Percentiles rank a stretch among this genome's conserved stretches.
Conservation (phyloP, 1,140 invertebrate genomes). For the Anthonomus grandis region DNA sequence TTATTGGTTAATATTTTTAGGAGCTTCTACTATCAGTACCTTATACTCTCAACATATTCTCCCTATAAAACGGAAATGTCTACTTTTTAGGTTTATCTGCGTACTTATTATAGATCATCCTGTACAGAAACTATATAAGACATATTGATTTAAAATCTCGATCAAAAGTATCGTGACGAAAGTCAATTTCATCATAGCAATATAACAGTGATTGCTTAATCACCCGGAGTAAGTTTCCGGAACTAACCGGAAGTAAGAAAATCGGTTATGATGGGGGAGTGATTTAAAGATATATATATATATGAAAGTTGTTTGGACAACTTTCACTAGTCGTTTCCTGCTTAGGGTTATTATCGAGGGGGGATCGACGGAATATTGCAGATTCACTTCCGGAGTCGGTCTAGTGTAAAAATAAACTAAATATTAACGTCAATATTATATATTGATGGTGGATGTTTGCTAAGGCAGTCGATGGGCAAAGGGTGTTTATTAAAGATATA, state of each 20-base stretch:
- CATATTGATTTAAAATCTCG: no score
- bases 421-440: slow-evolving; percentile 7
- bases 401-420: slow-evolving; percentile 7
- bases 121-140: no score
- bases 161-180: slow-evolving; percentile 37
- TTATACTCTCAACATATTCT: no score
- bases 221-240: slow-evolving; percentile 34
- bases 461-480: no score
- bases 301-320: slow-evolving; percentile 29
- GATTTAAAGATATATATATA: slow-evolving; percentile 25
- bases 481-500: no score
- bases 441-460: no score
- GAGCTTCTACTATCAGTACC: no score
- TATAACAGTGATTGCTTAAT: slow-evolving; percentile 40
- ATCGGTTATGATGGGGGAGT: slow-evolving; percentile 35
- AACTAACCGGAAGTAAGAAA: slow-evolving; percentile 33
- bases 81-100: no score
- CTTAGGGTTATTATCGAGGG: slow-evolving; percentile 10
- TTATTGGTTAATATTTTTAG: no score
- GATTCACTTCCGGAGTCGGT: slow-evolving; percentile 15
- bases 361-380: slow-evolving; percentile 12
- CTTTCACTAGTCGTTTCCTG: slow-evolving; percentile 23
- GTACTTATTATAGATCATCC: no score
- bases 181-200: slow-evolving; percentile 30
- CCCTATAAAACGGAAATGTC: no score